A percentile compares a stretch with the other conserved stretches of the same genome.
Conservation (phyloP, 2,797 vertebrate genomes). For the Manis javanica region DNA sequence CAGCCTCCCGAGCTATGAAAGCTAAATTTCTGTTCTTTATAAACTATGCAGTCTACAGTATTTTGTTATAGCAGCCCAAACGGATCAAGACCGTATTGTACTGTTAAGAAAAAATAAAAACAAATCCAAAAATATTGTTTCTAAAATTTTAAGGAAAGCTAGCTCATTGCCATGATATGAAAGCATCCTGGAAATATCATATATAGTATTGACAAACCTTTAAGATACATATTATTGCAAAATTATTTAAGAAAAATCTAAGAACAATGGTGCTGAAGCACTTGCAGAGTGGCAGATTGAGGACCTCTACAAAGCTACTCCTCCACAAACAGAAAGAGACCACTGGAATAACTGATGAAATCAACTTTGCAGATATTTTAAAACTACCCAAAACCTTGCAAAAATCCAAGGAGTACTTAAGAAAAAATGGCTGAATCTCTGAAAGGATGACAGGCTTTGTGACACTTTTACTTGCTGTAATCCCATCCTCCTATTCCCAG, state of each 20-base stretch:
- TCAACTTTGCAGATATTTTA: neutral
- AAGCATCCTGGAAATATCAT: slow-evolving; percentile 11
- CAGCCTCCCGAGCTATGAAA: neutral
- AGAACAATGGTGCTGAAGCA: neutral
- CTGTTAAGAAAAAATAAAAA: slow-evolving; percentile 27
- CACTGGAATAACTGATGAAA: neutral
- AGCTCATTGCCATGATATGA: neutral
- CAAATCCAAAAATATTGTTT: neutral
- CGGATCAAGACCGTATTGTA: slow-evolving; percentile 2
- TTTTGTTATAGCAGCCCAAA: neutral
- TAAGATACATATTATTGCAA: neutral
- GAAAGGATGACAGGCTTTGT: neutral
- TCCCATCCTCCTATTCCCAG: neutral
- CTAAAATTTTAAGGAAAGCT: slow-evolving; percentile 8
- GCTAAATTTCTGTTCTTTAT: neutral
- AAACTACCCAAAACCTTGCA: slow-evolving; percentile 19
- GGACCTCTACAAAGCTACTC: neutral
- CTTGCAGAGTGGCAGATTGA: neutral
- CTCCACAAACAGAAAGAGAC: slow-evolving; percentile 27
- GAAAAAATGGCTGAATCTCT: neutral
- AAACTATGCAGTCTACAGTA: neutral
- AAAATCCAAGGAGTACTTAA: neutral
- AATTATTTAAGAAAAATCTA: slow-evolving; percentile 38
- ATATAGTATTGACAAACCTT: neutral
- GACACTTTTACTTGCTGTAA: neutral